Evolutionary conservation across 2,888 invertebrate species (phyloP).

Genomic region (Agriopis aurantiaria): DNA sequence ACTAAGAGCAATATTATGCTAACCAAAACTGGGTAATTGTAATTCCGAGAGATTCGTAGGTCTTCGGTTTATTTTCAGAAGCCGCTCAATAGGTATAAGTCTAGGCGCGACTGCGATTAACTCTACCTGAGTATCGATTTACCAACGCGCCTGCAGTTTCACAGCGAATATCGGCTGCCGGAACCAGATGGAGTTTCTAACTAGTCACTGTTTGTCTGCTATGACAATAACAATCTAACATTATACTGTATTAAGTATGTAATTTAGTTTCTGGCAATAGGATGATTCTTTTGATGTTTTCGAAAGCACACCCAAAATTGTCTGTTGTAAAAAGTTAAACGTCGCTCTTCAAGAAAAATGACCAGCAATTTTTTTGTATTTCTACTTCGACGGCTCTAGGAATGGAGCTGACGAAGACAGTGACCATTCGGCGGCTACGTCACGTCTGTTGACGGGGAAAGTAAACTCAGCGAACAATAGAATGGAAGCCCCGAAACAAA

Average conservation of each 20-base stretch:
- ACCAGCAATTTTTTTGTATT: constrained; percentile 35
- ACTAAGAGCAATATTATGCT: constrained; percentile 4
- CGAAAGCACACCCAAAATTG: constrained; percentile 41
- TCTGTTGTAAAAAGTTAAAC: constrained; percentile 39
- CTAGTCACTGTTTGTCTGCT: constrained; percentile 31
- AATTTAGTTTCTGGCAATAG: constrained; percentile 20
- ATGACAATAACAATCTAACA: constrained; percentile 29
- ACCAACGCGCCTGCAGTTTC: constrained; percentile 34
- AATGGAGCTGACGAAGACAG: constrained; percentile 29
- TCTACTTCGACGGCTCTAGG: constrained; percentile 40
- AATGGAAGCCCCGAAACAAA: constrained; percentile 59
- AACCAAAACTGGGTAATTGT: constrained; percentile 5
- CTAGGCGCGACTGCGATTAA: constrained; percentile 47
- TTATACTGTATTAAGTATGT: constrained; percentile 22
- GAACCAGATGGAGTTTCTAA: constrained; percentile 28
- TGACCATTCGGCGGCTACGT: constrained; percentile 49
- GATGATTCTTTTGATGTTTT: constrained; percentile 34
- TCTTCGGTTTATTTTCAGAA: constrained; percentile 44
- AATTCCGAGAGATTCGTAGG: constrained; percentile 30
- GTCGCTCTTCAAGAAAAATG: constrained; percentile 39
- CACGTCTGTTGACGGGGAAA: constrained; percentile 67
- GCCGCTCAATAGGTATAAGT: constrained; percentile 47
- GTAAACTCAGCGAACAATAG: constrained; percentile 68
- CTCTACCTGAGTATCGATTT: constrained; percentile 40
- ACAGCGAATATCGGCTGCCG: constrained; percentile 16